Conservation (phyloP, 2,888 invertebrate species). For the Adelphocoris suturalis region DNA sequence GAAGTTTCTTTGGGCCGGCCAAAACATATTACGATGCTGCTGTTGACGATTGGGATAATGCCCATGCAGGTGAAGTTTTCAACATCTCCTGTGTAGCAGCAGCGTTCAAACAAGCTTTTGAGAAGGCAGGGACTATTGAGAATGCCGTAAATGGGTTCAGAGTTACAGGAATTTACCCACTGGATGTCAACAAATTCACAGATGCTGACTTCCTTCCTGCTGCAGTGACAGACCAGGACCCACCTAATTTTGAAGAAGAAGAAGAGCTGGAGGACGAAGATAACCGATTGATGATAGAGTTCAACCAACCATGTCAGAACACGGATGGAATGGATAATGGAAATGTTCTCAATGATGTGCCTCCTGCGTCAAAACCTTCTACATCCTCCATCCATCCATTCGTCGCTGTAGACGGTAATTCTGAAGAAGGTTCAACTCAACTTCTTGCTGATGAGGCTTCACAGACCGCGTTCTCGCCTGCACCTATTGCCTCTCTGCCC, state of each 20-base stretch:
- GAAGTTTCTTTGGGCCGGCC: slow-evolving; percentile 64
- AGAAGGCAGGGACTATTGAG: no score
- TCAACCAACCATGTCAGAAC: no score
- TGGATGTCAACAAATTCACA: slow-evolving; percentile 63
- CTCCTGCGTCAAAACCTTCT: slow-evolving; percentile 51
- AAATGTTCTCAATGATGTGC: slow-evolving; percentile 52
- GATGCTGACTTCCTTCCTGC: slow-evolving; percentile 56
- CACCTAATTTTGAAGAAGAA: slow-evolving; percentile 43
- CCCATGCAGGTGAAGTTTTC: no score
- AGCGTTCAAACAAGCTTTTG: no score
- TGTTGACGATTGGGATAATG: slow-evolving; percentile 53
- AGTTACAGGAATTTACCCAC: no score
- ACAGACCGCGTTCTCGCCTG: slow-evolving; percentile 45
- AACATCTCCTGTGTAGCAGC: no score
- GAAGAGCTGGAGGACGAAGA: slow-evolving; percentile 53
- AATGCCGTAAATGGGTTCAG: no score
- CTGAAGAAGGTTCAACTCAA: slow-evolving; percentile 49
- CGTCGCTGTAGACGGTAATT: slow-evolving; percentile 45
- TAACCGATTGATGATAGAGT: slow-evolving; percentile 47
- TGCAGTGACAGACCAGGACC: slow-evolving; percentile 44
- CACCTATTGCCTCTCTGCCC: slow-evolving; percentile 32
- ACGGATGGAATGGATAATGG: no score
- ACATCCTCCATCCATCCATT: slow-evolving; percentile 40
- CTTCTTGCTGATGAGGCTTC: slow-evolving; percentile 49
- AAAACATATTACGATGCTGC: slow-evolving; percentile 61